Conservation (phyloP, 35 echinoderm and acorn worm genomes). For the Antedon bifida region DNA sequence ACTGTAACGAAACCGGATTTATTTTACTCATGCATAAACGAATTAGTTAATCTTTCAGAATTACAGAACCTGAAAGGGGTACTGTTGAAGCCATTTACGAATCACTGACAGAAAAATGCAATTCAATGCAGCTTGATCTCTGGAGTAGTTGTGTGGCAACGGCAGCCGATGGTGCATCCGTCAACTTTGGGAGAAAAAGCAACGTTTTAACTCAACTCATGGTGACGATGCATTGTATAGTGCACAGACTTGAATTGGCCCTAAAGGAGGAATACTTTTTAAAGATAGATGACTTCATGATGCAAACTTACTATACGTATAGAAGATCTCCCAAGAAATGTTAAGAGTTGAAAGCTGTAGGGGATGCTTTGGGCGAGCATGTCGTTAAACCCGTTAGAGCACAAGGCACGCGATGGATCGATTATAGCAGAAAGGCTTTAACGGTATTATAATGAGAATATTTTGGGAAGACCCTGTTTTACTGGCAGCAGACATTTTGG, state of each 20-base stretch:
- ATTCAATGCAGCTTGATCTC: neutral
- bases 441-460: conserved; percentile 12
- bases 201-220: conserved; percentile 18
- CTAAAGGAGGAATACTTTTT: conserved; percentile 29
- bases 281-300: conserved; percentile 50
- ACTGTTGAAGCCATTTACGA: conserved; percentile 7
- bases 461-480: conserved; percentile 19
- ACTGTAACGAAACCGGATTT: too few species aligned
- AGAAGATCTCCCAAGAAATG: conserved; percentile 30
- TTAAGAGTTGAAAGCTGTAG: conserved; percentile 38
- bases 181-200: conserved; percentile 32
- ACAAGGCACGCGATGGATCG: conserved; percentile 53
- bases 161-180: conserved; percentile 42
- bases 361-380: conserved; percentile 17
- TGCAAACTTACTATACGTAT: conserved; percentile 51
- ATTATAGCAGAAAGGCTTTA: conserved; percentile 46
- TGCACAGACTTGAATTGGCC: conserved; percentile 24
- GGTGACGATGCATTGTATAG: conserved; percentile 9
- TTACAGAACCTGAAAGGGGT: conserved; percentile 33
- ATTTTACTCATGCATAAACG: too few species aligned
- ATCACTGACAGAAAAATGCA: conserved; percentile 9
- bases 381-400: conserved; percentile 41
- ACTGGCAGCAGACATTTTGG: conserved; percentile 18
- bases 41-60: conserved; percentile 11
- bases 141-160: conserved; percentile 16